phyloP scores from a whole-genome alignment of 2,113 vertebrate genomes.

The Plotosus lineatus region DNA sequence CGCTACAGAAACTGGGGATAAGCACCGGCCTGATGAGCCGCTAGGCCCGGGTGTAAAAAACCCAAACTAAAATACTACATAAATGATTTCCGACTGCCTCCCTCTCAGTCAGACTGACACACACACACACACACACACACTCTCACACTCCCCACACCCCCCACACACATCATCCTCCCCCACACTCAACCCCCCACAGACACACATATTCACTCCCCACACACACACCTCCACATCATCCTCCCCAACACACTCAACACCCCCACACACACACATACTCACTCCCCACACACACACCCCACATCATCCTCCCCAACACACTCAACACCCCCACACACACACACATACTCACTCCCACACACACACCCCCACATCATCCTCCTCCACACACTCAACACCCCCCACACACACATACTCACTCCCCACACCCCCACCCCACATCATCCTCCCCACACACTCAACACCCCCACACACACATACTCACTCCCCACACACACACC shows the following conservation, averaged over 20 bases:
- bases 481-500: conserved; percentile 6
- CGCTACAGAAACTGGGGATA: too few relatives aligned
- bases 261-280: not conserved
- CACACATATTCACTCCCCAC: not conserved
- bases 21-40: too few relatives aligned
- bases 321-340: not conserved
- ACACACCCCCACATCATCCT: not conserved
- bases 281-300: conserved; percentile 6
- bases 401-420: not conserved
- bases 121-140: conserved; percentile 4
- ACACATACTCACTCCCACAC: not conserved
- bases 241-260: conserved; percentile 11
- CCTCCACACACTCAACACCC: too few relatives aligned
- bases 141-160: not conserved
- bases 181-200: not conserved
- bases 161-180: not conserved
- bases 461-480: too few relatives aligned
- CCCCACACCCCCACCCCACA: too few relatives aligned
- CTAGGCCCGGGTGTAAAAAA: too few relatives aligned
- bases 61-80: not conserved
- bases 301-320: too few relatives aligned
- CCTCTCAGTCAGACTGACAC: not conserved
- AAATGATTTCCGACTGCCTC: not conserved
- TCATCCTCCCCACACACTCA: too few relatives aligned
- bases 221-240: too few relatives aligned